Base-by-base conservation (phyloP, 2,797 vertebrate genomes). In the Cetoscarus ocellatus region DNA sequence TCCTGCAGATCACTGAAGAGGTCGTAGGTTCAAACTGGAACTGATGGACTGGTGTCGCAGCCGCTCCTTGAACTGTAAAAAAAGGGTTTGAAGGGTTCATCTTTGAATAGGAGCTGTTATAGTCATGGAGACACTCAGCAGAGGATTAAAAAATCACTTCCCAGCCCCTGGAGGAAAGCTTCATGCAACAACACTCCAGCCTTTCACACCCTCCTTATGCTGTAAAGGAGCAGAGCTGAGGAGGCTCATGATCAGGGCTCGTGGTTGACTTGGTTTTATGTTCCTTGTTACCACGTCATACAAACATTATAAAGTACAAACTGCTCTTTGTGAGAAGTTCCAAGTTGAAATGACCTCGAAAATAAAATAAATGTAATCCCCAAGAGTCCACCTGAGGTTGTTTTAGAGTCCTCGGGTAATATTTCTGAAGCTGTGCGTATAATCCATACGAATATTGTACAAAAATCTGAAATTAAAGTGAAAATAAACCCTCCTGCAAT, bases 111-210 rank as follows among this genome's bases (percentile, higher is more conserved):
- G 45, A 63, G 61, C 27, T 13, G 40, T 51, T 49, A 61, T 70
- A 39, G 19, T 50, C 62, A 55, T 43, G 54, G 49, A 49, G 48
- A 67, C 27, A 27, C 55, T 67, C 54, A 60, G 71, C 52, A 52
- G 61, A 68, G 68, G 19, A 34, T 0, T 69, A 70, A 56, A 74
- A 73, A 70, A 40, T 73, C 57, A 66, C 56, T 67, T 62, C 58
- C 34, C 62, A 64, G 50, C 56, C 27, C 40, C 2, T 2, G 6
- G 69, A 61, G 64, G 68, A 80, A 36, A 18, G 51, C 64, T 78
- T 75, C 57, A 67, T 59, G 34, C 42, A 69, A 66, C 70, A 70
- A 77, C 70, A 78, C 66, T 77, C 68, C 2, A 72, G 43, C 40
- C 39, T 83, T 82, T 71, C 17, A 70, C 38, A 63, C 77, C 18